Evolutionary conservation across 2,888 invertebrate species (phyloP), one percentile per base, ranked within the genome.

Genomic region (Ametastegia equiseti): DNA sequence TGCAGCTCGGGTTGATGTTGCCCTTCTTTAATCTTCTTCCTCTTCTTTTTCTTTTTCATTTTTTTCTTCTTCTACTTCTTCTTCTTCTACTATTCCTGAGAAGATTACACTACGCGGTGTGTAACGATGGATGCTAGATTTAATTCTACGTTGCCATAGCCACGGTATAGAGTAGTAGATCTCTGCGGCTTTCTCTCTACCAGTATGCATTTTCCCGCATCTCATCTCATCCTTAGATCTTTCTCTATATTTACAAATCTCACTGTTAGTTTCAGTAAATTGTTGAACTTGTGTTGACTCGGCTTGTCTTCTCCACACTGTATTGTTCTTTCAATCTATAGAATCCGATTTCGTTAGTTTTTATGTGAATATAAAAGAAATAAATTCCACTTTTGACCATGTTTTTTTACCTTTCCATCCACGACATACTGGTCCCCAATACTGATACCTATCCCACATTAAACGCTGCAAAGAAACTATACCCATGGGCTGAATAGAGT

Each of bases 51-150:
- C n/a, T n/a, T n/a, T n/a, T n/a, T n/a, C n/a, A n/a, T n/a, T n/a
- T n/a, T n/a, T n/a, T n/a, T n/a, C n/a, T n/a, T n/a, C n/a, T n/a
- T n/a, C n/a, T n/a, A n/a, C n/a, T n/a, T n/a, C n/a, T n/a, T n/a
- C n/a, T n/a, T n/a, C n/a, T n/a, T n/a, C n/a, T n/a, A n/a, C n/a
- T n/a, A n/a, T n/a, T n/a, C n/a, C 36, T n/a, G 50, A 75, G 75
- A 75, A 75, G 54, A 75, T 75, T 75, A 36, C 75, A 50, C 50
- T 54, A 15, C 42, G 45, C 47, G 45, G 71, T 54, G n/a, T n/a
- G 75, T 75, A 75, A 75, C 75, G 75, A 75, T 75, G 54, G 54
- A 75, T 75, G 75, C 75, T 75, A 33, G n/a, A n/a, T 54, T 75
- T 75, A 75, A 75, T 75, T 75, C 75, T 19, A 75, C 19, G 54